Conservation (phyloP, 2,888 invertebrate species). For the Apotomis capreana region DNA sequence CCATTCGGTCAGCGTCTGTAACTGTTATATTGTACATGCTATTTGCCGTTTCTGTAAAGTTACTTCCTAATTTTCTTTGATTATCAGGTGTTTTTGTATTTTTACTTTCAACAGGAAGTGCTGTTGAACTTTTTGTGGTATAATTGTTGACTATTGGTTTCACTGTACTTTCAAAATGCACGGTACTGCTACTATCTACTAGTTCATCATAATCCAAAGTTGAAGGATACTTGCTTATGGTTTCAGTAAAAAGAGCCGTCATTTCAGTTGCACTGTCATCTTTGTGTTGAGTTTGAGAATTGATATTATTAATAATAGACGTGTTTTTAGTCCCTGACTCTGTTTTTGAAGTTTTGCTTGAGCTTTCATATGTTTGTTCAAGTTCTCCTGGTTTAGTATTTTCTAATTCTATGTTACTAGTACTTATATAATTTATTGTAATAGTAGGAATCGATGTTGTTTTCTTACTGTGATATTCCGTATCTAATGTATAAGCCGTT, state of each 20-base stretch:
- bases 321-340: slow-evolving; percentile 17
- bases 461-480: background rate
- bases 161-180: slow-evolving; percentile 67
- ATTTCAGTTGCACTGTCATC: slow-evolving; percentile 46
- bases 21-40: slow-evolving; percentile 23
- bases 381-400: background rate
- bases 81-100: slow-evolving; percentile 76
- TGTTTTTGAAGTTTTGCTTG: background rate
- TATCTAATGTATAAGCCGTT: slow-evolving; percentile 10
- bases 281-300: slow-evolving; percentile 39
- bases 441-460: background rate
- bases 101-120: slow-evolving; percentile 65
- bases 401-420: background rate
- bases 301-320: slow-evolving; percentile 18
- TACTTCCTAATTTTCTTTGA: slow-evolving; percentile 71
- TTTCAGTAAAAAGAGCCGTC: slow-evolving; percentile 47
- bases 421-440: background rate
- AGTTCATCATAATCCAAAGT: slow-evolving; percentile 62
- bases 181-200: slow-evolving; percentile 69
- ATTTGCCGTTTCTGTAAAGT: slow-evolving; percentile 55
- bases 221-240: slow-evolving; percentile 48
- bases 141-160: slow-evolving; percentile 59
- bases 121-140: slow-evolving; percentile 54
- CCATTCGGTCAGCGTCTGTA: slow-evolving; percentile 16
- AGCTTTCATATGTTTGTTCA: slow-evolving; percentile 3